Percentiles rank a stretch among this genome's conserved stretches.
Evolutionary conservation across 2,113 vertebrate genomes (phyloP).

Genomic region (Vanacampus margaritifer): DNA sequence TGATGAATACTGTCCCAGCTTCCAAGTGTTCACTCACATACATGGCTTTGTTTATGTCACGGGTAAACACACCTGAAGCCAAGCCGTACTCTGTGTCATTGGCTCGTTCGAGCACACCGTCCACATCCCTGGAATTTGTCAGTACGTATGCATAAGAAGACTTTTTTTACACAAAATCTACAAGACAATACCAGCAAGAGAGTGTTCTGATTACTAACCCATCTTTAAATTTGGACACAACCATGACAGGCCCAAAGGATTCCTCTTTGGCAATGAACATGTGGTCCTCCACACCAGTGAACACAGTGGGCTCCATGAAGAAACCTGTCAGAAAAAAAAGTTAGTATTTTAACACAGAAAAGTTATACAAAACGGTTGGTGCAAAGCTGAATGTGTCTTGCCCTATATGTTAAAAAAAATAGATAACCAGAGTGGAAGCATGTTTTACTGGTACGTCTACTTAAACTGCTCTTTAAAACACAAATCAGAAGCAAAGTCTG

Average conservation of each 20-base stretch:
- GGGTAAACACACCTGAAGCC: constrained; percentile 94
- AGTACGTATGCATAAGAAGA: background rate
- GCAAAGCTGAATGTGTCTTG: too few species aligned
- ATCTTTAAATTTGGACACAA: constrained; percentile 92
- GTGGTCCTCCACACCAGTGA: constrained; percentile 80
- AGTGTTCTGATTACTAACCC: constrained; percentile 68
- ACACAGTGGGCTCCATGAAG: constrained; percentile 85
- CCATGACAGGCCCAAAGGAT: constrained; percentile 94
- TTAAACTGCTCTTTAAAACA: too few species aligned
- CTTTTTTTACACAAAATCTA: background rate
- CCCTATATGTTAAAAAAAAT: too few species aligned
- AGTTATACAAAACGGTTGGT: background rate
- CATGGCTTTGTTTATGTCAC: constrained; percentile 93
- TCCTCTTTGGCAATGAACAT: constrained; percentile 86
- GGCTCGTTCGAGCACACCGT: constrained; percentile 85
- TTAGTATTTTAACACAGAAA: background rate
- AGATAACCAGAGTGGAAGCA: too few species aligned
- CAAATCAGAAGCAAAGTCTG: too few species aligned
- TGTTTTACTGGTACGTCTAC: too few species aligned
- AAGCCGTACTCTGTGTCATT: constrained; percentile 92
- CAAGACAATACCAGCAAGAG: too few species aligned
- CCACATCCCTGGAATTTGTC: constrained; percentile 74
- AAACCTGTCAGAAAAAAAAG: constrained; percentile 65
- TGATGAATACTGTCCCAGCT: constrained; percentile 94
- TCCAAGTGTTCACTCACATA: constrained; percentile 91